Base-by-base conservation (phyloP, 2,797 vertebrate species). In the Kryptopterus vitreolus region DNA sequence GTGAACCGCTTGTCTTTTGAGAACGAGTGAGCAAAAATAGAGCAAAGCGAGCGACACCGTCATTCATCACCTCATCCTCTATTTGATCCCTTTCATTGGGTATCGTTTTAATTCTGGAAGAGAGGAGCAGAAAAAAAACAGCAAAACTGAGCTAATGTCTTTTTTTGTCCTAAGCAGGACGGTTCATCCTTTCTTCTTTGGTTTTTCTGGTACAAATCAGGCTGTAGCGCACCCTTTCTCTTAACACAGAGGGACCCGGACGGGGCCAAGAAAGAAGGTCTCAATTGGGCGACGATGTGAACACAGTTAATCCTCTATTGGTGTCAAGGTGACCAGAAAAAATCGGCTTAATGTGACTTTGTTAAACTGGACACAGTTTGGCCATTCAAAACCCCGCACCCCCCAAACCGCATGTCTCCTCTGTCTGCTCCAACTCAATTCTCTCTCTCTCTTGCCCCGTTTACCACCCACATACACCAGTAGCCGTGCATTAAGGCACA, bases 291-390 rank as follows among this genome's bases (percentile, higher is more conserved):
- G 91, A 92, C 92, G 91, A 93, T 94, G 92, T 92, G 92, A 93
- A 92, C 90, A 92, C 92, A 93, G 90, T 91, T 94, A 93, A 94
- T 94, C 94, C 93, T 89, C 92, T 89, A 94, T 94, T 93, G 92
- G 91, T 92, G 93, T 92, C 92, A 93, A 93, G 85, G 92, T 93
- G 92, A 95, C 93, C 93, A 91, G 91, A 91, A 94, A 91, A 90
- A 94, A 93, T 94, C 89, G 92, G 93, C 93, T 94, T 93, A 95
- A 91, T 92, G 88, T 91, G 91, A 92, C 91, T 91, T 88, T 75
- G 91, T 94, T 94, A 92, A 92, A 93, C 92, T 91, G 92, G 93
- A 94, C 94, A 93, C 86, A 87, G 90, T 92, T 90, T 87, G 87
- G 89, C 87, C 88, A 92, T 91, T 92, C 89, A 91, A 88, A 82